Evolutionary conservation across 1,140 invertebrate genomes (phyloP).

Genomic region (Sminthurinus signatus): DNA sequence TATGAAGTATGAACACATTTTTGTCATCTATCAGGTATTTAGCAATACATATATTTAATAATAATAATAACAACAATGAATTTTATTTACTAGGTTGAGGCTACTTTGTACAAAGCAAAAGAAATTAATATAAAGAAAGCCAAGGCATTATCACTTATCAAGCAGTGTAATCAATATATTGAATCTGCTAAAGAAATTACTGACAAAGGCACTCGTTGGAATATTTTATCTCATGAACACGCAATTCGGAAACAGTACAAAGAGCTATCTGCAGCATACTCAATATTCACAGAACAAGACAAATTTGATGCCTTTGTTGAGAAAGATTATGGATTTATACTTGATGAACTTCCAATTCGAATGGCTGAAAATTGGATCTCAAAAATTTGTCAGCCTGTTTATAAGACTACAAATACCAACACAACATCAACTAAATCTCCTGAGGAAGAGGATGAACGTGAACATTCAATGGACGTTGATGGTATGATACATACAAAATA

Average conservation of each 20-base stretch:
- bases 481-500: neutral
- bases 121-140: constrained; percentile 1
- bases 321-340: neutral
- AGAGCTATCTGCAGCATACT: too few relatives aligned
- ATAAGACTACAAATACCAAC: too few relatives aligned
- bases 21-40: too few relatives aligned
- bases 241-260: too few relatives aligned
- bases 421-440: neutral
- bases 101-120: constrained; percentile 1
- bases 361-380: neutral
- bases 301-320: neutral
- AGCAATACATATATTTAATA: too few relatives aligned
- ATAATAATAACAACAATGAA: too few relatives aligned
- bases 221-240: neutral
- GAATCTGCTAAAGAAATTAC: neutral
- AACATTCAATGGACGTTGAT: constrained; percentile 2
- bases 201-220: constrained; percentile 5
- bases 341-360: neutral
- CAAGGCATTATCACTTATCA: neutral
- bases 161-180: constrained; percentile 5
- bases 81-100: constrained; percentile 6
- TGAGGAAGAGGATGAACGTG: neutral
- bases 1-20: too few relatives aligned
- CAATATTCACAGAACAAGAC: too few relatives aligned
- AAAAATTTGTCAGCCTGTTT: too few relatives aligned